phyloP scores from a whole-genome alignment of 2,888 invertebrate species.

The Lamellibrachia satsuma region DNA sequence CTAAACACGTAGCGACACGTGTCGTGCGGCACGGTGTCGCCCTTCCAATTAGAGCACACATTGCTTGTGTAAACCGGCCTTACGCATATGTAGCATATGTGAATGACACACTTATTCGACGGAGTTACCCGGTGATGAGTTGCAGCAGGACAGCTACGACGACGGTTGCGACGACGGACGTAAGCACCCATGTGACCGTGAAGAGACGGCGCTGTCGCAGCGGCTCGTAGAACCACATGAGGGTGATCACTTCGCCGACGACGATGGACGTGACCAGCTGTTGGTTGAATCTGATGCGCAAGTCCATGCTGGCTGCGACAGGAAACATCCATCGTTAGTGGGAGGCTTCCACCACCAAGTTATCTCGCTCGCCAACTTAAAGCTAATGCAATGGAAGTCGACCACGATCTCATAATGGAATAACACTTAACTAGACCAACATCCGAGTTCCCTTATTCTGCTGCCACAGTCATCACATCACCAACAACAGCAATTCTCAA shows the following conservation, averaged over 20 bases:
- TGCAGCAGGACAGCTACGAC: background rate
- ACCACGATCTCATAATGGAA: too few species aligned
- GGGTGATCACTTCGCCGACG: conserved; percentile 13
- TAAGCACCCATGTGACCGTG: conserved; percentile 18
- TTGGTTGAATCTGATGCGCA: background rate
- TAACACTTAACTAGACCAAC: too few species aligned
- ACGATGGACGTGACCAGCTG: background rate
- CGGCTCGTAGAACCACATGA: conserved; percentile 24
- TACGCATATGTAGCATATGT: too few species aligned
- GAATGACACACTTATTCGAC: background rate
- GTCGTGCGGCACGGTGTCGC: too few species aligned
- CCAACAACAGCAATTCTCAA: too few species aligned
- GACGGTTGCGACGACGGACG: conserved; percentile 7
- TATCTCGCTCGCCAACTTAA: too few species aligned
- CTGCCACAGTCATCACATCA: too few species aligned
- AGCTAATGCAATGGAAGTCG: too few species aligned
- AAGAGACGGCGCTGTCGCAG: conserved; percentile 20
- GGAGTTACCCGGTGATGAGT: conserved; percentile 20
- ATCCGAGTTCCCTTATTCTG: too few species aligned
- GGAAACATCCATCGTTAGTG: background rate
- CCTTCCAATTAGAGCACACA: too few species aligned
- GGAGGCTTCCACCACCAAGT: background rate
- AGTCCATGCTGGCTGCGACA: conserved; percentile 14
- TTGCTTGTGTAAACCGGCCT: too few species aligned
- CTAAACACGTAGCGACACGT: too few species aligned